Conservation (phyloP, 2,113 vertebrate species). For the Etia nguti region DNA sequence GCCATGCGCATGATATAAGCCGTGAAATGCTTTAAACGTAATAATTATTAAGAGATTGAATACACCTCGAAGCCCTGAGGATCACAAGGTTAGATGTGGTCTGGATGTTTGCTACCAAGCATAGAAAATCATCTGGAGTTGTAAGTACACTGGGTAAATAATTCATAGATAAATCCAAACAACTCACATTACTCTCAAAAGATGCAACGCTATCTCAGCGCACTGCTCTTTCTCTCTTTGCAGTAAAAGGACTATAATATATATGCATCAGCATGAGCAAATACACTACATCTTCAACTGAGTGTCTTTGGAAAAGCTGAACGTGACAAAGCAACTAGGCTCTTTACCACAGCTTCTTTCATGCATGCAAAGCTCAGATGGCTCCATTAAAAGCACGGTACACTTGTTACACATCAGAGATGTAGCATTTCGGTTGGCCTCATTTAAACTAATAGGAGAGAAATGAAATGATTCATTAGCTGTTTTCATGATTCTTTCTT, state of each 20-base stretch:
- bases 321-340: not conserved
- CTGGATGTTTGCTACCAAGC: not conserved
- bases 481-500: not conserved
- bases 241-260: not conserved
- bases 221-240: not conserved
- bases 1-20: not conserved
- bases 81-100: not conserved
- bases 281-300: not conserved
- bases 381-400: slow-evolving; percentile 10
- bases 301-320: not conserved
- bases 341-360: not conserved
- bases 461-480: not conserved
- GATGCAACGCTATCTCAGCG: not conserved
- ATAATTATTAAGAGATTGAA: not conserved
- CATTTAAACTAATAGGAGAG: slow-evolving; percentile 13
- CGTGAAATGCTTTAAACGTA: not conserved
- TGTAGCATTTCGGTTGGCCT: not conserved
- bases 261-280: not conserved
- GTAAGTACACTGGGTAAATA: not conserved
- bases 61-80: not conserved
- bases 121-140: not conserved
- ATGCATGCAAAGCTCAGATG: slow-evolving; percentile 11
- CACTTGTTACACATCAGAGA: slow-evolving; percentile 8
- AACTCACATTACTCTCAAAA: not conserved
- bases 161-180: not conserved